Evolutionary conservation across 2,113 vertebrate species (phyloP), one percentile per base, ranked within the genome.

Genomic region (Steatornis caripensis): DNA sequence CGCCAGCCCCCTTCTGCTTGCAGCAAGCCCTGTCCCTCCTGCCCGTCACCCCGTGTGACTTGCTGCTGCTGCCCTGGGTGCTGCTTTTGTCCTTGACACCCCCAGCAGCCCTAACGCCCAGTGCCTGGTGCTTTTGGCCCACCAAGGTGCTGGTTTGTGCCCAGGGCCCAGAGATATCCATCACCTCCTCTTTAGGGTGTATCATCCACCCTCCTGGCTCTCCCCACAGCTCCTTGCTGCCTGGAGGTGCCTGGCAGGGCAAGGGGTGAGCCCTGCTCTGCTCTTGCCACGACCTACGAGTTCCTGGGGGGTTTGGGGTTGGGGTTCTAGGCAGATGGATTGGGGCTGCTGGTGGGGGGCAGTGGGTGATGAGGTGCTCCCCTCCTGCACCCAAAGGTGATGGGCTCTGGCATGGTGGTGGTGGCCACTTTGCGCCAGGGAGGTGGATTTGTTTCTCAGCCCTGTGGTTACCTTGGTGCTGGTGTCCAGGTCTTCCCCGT

Each of bases 1-100:
- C 39, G 45, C 36, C 12, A 0, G 32, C 22, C 29, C 51, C 57
- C 34, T 54, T 53, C 53, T 0, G 18, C 80, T 60, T 37, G 19
- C 4, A 1, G 36, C 58, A 17, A 54, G 21, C 29, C 43, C n/a
- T 39, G 14, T 65, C 29, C 39, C n/a, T 43, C 12, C 71, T 55
- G 45, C 68, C 39, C 9, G 2, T 26, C 5, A 1, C 41, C 65
- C 41, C 0, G 1, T 5, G 15, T 14, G 49, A 49, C 54, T 61
- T 16, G 55, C 69, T 92, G 39, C 2, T 64, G 62, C 71, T 74
- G 32, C 62, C 29, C 55, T 64, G 61, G 43, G 32, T 1, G 3
- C 53, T 92, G 76, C 53, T 89, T 84, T 54, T 77, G 55, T 74
- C 36, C 66, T 57, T 1, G 3, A 24, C 41, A 9, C 43, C 12